Base-by-base conservation (phyloP, 2,888 invertebrate species). In the Cordilura impudica region DNA sequence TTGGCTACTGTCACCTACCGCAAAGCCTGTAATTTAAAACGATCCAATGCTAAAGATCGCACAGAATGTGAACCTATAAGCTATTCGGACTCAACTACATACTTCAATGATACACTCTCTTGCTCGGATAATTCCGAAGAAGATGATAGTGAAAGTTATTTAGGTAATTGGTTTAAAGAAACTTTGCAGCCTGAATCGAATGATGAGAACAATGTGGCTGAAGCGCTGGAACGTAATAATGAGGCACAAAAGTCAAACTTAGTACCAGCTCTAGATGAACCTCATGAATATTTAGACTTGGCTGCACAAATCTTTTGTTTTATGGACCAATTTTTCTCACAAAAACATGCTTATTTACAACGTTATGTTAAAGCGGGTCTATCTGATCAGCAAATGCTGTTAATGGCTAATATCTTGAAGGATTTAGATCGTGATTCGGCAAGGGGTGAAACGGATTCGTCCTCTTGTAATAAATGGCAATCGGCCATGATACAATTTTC, bases 101-200 rank as follows among this genome's bases (percentile, higher is more conserved):
- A 97, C 91, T 97, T 97, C 90, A 97, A 97, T 90, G 97, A 98
- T 90, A 95, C 97, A 90, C 93, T 95, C 72, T 95, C 97, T 85
- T 96, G 96, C 88, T 96, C 97, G 0, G 96, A 96, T 87, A 97
- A 97, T 87, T 96, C 96, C 61, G 95, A 96, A 74, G 97, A 97
- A 90, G 96, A 96, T 93, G 89, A 90, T 69, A 90, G 90, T 78
- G 89, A 89, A 76, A 89, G 89, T 65, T 89, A 89, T 82, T 83
- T 90, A 77, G 98, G 98, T 0, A 93, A 96, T 83, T 98, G 97
- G 97, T 97, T 98, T 90, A 97, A 98, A 88, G 97, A 97, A 86
- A 97, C 97, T 0, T 91, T 98, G 10, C 96, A 96, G 21, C 96
- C 97, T 0, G 90, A 90, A 83, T 86, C 87, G 0, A 88, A 86